Percentiles rank a stretch among this genome's conserved stretches.
These are phyloP conservation scores for Drymodes brunneopygia DNA, from an alignment of 2,113 vertebrate species.

Conservation along the genomic window DNA sequence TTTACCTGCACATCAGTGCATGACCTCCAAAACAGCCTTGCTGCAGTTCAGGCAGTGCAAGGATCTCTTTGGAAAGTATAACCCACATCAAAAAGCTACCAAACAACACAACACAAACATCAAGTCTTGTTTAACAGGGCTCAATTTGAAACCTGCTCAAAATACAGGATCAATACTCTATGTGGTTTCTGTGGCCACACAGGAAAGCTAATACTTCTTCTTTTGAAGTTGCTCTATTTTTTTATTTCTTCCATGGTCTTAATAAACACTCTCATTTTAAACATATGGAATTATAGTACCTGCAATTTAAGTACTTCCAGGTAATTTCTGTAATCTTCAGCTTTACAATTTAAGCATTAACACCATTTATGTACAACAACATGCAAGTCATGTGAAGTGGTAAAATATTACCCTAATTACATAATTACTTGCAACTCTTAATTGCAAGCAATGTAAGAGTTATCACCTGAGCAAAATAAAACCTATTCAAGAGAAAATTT, in stretches of 20 bases:
- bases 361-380: neutral
- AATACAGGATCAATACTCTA: neutral
- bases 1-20: neutral
- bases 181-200: too few relatives aligned
- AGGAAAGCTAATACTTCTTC: neutral
- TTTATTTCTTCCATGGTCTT: neutral
- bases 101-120: fast-evolving
- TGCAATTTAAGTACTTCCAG: neutral
- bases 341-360: neutral
- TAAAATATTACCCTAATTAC: neutral
- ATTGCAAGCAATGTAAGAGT: neutral
- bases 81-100: neutral
- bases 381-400: neutral
- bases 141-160: neutral
- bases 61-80: neutral
- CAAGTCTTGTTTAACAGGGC: neutral
- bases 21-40: fast-evolving
- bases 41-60: neutral
- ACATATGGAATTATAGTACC: neutral
- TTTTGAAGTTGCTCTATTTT: neutral
- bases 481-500: neutral
- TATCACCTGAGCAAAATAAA: neutral
- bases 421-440: neutral
- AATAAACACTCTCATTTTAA: neutral
- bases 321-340: neutral